Percentiles rank a stretch among this genome's conserved stretches.
phyloP scores from a whole-genome alignment of 1,140 invertebrate species.

The Drosophila guanche region DNA sequence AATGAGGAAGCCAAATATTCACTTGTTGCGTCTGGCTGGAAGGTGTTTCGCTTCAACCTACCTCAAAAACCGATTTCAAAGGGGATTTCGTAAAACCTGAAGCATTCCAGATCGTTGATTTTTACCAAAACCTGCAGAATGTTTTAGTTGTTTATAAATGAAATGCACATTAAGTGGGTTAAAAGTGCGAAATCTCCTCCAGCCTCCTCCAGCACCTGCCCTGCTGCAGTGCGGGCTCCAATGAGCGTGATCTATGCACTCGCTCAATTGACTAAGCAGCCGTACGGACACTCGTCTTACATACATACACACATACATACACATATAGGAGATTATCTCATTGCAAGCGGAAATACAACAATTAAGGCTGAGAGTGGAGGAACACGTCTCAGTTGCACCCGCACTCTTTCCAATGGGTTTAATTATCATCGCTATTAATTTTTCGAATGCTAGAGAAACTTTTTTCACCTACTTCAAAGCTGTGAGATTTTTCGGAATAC shows the following conservation, averaged over 20 bases:
- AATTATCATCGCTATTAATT: constrained; percentile 39
- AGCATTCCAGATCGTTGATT: constrained; percentile 33
- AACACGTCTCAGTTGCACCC: constrained; percentile 23
- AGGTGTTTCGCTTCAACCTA: constrained; percentile 19
- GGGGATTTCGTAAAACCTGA: constrained; percentile 20
- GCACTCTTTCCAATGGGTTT: constrained; percentile 11
- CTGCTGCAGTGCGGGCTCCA: constrained; percentile 23
- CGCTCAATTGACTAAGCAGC: constrained; percentile 40
- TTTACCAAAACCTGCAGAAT: constrained; percentile 19
- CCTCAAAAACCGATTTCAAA: constrained; percentile 12
- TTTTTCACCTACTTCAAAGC: background rate
- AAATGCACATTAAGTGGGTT: constrained; percentile 39
- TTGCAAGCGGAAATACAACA: constrained; percentile 73
- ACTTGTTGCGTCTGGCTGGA: background rate
- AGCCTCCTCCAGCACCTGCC: background rate
- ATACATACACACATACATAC: constrained; percentile 13
- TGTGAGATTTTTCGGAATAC: constrained; percentile 13
- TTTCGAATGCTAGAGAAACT: constrained; percentile 17
- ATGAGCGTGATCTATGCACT: constrained; percentile 51
- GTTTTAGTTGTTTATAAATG: constrained; percentile 25
- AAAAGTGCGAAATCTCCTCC: constrained; percentile 16
- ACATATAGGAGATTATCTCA: constrained; percentile 73
- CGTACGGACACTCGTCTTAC: constrained; percentile 7
- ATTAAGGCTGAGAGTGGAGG: constrained; percentile 67
- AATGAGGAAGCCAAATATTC: constrained; percentile 31